phyloP scores from a whole-genome alignment of 2,113 vertebrate genomes.

The Pan troglodytes region NHGRI_mPanTro3-v2.1_pri NC_072421.2:28245001-28245500 shows the following conservation, averaged over 20 bases:
- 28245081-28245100: neutral
- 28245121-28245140: neutral
- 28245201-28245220: neutral
- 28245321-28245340: neutral
- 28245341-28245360: neutral
- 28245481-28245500: neutral
- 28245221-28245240: neutral
- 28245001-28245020: slow-evolving; percentile 9
- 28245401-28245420: slow-evolving; percentile 6
- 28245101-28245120: neutral
- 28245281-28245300: neutral
- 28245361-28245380: slow-evolving; percentile 2
- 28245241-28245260: neutral
- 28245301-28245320: neutral
- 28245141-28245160: neutral
- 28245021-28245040: neutral
- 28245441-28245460: neutral
- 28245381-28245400: slow-evolving; percentile 9
- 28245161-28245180: slow-evolving; percentile 5
- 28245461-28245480: neutral
- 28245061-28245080: neutral
- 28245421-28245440: neutral
- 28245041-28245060: neutral
- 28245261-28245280: neutral
- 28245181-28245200: neutral